Conservation (phyloP, 2,888 invertebrate species). For the Neocrepidodera transversa region DNA sequence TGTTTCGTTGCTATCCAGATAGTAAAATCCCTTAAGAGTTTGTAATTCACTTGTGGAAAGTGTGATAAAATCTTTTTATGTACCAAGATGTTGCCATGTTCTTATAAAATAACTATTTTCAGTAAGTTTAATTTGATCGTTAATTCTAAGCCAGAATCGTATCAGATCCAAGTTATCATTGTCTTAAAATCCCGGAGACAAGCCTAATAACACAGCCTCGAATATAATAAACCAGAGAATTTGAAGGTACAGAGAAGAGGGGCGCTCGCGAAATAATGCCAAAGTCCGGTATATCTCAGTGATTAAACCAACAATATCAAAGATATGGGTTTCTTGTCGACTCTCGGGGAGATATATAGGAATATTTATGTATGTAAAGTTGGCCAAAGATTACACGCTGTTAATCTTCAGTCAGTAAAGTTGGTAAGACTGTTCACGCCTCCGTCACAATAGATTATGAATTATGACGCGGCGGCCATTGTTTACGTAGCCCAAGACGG, state of each 20-base stretch:
- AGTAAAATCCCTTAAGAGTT: too few relatives aligned
- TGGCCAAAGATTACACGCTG: conserved; percentile 58
- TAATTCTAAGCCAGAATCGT: conserved; percentile 6
- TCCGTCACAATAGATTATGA: conserved; percentile 56
- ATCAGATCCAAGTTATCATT: conserved; percentile 33
- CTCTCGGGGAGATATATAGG: conserved; percentile 52
- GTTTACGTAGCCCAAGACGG: conserved; percentile 45
- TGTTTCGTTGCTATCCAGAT: too few relatives aligned
- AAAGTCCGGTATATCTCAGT: conserved; percentile 51
- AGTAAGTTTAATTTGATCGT: background rate
- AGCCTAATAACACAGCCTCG: conserved; percentile 40
- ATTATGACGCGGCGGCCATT: conserved; percentile 52
- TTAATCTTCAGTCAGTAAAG: conserved; percentile 58
- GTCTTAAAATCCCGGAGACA: conserved; percentile 43
- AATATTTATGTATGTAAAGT: conserved; percentile 60
- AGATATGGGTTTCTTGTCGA: conserved; percentile 56
- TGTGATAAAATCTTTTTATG: too few relatives aligned
- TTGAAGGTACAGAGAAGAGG: conserved; percentile 25
- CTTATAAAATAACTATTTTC: background rate
- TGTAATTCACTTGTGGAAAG: too few relatives aligned
- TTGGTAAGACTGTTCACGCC: conserved; percentile 56
- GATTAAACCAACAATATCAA: conserved; percentile 57
- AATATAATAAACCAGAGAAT: conserved; percentile 42
- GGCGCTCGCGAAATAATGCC: conserved; percentile 45
- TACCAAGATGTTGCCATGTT: too few relatives aligned